Evolutionary conservation across 2,797 vertebrate genomes (phyloP).

Genomic region (Apodemus agrarius): DNA sequence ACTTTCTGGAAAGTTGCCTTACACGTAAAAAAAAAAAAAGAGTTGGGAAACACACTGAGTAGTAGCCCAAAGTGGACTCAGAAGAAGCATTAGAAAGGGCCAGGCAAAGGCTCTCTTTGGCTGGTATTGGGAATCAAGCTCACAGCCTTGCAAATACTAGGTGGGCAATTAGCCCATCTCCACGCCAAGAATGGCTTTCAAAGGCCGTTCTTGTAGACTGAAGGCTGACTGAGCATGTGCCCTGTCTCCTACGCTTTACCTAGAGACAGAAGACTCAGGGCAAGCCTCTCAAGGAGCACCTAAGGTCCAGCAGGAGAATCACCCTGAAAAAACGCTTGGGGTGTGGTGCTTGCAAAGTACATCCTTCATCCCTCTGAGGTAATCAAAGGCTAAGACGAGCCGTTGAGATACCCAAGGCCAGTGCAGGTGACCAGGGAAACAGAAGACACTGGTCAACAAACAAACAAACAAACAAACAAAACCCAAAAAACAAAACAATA

Average conservation of each 20-base stretch:
- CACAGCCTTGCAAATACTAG: background rate
- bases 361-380: background rate
- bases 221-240: background rate
- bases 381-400: background rate
- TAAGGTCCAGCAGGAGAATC: background rate
- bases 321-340: background rate
- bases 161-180: background rate
- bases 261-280: accelerated
- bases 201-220: background rate
- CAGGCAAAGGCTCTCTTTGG: background rate
- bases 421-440: background rate
- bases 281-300: background rate
- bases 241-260: background rate
- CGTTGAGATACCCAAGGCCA: background rate
- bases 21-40: background rate
- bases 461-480: background rate
- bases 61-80: background rate
- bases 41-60: background rate
- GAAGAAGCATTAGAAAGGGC: background rate
- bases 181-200: background rate
- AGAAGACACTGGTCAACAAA: background rate
- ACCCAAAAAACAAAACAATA: no score
- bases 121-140: background rate
- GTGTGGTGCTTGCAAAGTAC: background rate
- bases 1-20: background rate